Evolutionary conservation across 2,797 vertebrate species (phyloP), one percentile per base, ranked within the genome.

Genomic region (Pseudotriccus pelzelni): DNA sequence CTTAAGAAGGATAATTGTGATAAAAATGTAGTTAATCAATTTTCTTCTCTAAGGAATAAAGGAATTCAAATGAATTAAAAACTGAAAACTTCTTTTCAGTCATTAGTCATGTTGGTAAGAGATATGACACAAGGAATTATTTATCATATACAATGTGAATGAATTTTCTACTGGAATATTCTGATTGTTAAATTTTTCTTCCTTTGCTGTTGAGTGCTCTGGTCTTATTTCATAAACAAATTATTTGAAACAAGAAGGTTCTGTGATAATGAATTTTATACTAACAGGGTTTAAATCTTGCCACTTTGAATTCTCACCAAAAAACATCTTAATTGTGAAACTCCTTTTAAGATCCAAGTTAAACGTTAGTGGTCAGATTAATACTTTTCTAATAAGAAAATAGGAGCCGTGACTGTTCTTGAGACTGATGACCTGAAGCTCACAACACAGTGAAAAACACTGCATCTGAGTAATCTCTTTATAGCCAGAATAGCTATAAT

Each of bases 21-120:
- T 86, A 22, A 92, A 93, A 96, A 92, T 77, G 37, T 70, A 73
- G 62, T 80, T 91, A 94, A 93, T 91, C 85, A 94, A 90, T 88
- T 84, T 94, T 93, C 25, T 79, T 92, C 67, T 88, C 78, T 62
- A 60, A 85, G 79, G 53, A 88, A 91, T 85, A 78, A 67, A 80
- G 49, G 41, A 94, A 95, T 84, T 91, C 49, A 90, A 94, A 94
- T 89, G 30, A 91, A 75, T 60, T 91, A 58, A 84, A 94, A 76
- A 14, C 59, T 79, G 41, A 79, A 93, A 88, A 79, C 28, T 69
- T 95, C 7, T 93, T 91, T 76, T 77, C 66, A 49, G 44, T 72
- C 62, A 78, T 86, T 95, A 78, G 85, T 73, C 66, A 32, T 50
- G 37, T 59, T 89, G 21, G 49, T 75, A 93, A 90, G 50, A 87